Evolutionary conservation across 1,140 invertebrate genomes (phyloP), one percentile per base, ranked within the genome.

Genomic region (Hycleus cichorii): DNA sequence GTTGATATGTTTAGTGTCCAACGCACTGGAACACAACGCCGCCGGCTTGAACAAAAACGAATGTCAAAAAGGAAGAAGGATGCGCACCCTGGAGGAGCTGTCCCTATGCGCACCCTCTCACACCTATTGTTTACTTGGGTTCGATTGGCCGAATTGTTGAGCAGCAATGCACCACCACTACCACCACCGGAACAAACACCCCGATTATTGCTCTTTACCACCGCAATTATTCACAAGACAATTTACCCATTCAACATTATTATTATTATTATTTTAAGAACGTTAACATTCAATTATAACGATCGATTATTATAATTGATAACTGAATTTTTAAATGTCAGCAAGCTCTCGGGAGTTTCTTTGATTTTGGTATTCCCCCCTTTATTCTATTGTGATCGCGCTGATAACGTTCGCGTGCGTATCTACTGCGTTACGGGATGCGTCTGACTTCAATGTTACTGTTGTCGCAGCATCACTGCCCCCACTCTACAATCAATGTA

Each of bases 351-450:
- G 18, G 18, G 18, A 18, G 18, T 18, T 18, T 18, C 18, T 18
- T 18, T 18, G 18, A 18, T 18, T 18, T 18, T 18, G 1, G 18
- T 18, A 18, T 43, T 43, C 42, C 42, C 42, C 10, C 42, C 12
- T n/a, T n/a, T n/a, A n/a, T 43, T 4, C 3, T n/a, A 6, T 5
- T 43, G 9, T 48, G 25, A 27, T 32, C 32, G 32, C 32, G 32
- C 46, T 47, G 55, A 40, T 47, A 49, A 53, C 46, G 45, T 50
- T 56, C 61, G 61, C 55, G 66, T 72, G 70, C 67, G 67, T 69
- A 59, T 70, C 49, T 62, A 64, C 69, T 69, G 69, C 69, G 69
- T 69, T 62, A 61, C 63, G 59, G 63, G 69, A 71, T 72, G 70
- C 67, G 69, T 72, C 69, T 72, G 69, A 59, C 58, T 43, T 32